Conservation (phyloP, 2,888 invertebrate species). For the Diloba caeruleocephala region DNA sequence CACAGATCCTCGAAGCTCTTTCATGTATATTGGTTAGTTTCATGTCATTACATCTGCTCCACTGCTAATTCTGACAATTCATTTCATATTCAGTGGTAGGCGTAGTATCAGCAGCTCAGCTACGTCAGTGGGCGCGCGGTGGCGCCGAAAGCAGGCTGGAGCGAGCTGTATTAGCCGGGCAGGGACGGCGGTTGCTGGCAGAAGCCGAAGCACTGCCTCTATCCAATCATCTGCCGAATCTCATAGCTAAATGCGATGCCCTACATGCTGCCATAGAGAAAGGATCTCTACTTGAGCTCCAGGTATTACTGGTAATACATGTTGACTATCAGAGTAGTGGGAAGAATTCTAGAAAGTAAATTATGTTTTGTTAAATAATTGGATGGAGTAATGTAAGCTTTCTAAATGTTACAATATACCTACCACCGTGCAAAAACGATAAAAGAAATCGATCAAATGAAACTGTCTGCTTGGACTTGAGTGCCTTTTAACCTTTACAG, state of each 20-base stretch:
- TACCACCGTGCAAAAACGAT: no score
- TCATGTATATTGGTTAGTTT: no score
- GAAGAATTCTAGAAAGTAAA: no score
- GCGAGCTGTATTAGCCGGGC: constrained; percentile 82
- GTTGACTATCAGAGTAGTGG: background rate
- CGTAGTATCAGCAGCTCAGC: constrained; percentile 71
- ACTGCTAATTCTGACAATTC: background rate
- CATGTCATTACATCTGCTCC: background rate
- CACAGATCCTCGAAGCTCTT: no score
- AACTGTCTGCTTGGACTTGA: no score
- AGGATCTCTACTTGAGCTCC: constrained; percentile 92
- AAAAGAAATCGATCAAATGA: no score
- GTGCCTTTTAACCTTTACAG: no score
- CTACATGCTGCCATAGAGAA: constrained; percentile 93
- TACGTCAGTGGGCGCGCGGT: constrained; percentile 79
- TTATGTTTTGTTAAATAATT: no score
- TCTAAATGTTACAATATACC: no score
- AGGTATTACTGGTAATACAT: constrained; percentile 79
- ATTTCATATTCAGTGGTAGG: constrained; percentile 68
- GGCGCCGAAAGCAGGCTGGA: constrained; percentile 80
- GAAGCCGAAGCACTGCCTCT: constrained; percentile 73
- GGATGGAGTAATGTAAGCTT: no score
- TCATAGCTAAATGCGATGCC: constrained; percentile 93
- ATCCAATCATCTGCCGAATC: constrained; percentile 84
- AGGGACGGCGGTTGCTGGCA: constrained; percentile 77